phyloP scores from a whole-genome alignment of 2,888 invertebrate species.

The Penaeus monodon region DNA sequence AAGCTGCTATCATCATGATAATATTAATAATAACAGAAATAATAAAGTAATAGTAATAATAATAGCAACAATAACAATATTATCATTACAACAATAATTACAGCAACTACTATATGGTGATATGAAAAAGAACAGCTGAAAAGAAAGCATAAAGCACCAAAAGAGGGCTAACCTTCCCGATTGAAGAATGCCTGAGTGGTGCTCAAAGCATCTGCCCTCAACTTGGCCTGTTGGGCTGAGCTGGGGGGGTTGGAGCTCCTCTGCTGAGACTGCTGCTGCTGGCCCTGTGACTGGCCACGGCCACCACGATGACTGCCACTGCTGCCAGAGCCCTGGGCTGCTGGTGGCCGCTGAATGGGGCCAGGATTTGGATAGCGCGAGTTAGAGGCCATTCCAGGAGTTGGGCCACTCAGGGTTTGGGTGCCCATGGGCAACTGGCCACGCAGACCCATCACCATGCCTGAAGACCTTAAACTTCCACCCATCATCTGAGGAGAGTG shows the following conservation, averaged over 20 bases:
- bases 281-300: constrained; percentile 47
- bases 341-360: constrained; percentile 61
- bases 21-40: no score
- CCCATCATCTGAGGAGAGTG: constrained; percentile 44
- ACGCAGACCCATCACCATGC: constrained; percentile 60
- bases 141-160: not conserved
- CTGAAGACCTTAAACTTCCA: constrained; percentile 50
- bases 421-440: constrained; percentile 54
- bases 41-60: no score
- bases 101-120: no score
- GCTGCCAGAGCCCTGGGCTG: constrained; percentile 47
- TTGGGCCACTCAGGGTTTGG: constrained; percentile 40
- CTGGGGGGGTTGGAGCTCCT: constrained; percentile 62
- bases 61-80: no score
- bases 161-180: constrained; percentile 57
- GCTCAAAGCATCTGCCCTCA: constrained; percentile 64
- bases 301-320: constrained; percentile 44
- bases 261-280: constrained; percentile 40
- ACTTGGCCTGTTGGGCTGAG: constrained; percentile 65
- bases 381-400: constrained; percentile 40
- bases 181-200: constrained; percentile 65
- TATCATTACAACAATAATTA: no score
- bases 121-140: no score
- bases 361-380: constrained; percentile 61
- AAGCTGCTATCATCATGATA: no score